phyloP scores from a whole-genome alignment of 2,888 invertebrate species.

The Ptychoptera albimana region DNA sequence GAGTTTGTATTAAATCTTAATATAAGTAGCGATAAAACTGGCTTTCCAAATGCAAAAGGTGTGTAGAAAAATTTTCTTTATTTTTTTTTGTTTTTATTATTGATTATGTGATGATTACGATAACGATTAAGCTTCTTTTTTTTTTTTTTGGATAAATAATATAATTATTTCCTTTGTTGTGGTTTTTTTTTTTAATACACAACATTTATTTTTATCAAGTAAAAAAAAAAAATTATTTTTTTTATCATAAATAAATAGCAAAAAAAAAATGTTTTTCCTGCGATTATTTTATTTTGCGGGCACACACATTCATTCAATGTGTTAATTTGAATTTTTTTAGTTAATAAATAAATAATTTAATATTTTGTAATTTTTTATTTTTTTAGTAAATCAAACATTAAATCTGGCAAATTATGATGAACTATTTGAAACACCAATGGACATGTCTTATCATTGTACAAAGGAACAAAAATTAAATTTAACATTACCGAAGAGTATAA shows the following conservation, averaged over 20 bases:
- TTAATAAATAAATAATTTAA: neutral
- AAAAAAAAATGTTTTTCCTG: neutral
- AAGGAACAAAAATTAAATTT: conserved; percentile 41
- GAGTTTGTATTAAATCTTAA: conserved; percentile 19
- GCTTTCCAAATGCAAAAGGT: conserved; percentile 28
- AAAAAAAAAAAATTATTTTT: too few relatives aligned
- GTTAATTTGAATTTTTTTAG: conserved; percentile 3
- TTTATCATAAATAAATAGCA: conserved; percentile 10
- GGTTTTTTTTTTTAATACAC: too few relatives aligned
- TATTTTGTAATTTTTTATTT: conserved; percentile 6
- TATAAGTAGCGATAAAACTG: neutral
- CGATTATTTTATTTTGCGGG: conserved; percentile 12
- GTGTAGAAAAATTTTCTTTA: neutral
- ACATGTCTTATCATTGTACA: conserved; percentile 58
- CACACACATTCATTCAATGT: too few relatives aligned
- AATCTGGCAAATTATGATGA: conserved; percentile 33
- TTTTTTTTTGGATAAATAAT: too few relatives aligned
- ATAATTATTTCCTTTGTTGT: too few relatives aligned
- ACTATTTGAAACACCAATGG: conserved; percentile 42
- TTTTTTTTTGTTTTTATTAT: too few relatives aligned
- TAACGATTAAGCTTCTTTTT: too few relatives aligned
- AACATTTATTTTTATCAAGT: too few relatives aligned
- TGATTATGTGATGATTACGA: too few relatives aligned
- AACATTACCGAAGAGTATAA: conserved; percentile 19
- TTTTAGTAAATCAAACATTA: conserved; percentile 25